Conservation (phyloP, 2,888 invertebrate genomes). For the Hartigia nigra region DNA sequence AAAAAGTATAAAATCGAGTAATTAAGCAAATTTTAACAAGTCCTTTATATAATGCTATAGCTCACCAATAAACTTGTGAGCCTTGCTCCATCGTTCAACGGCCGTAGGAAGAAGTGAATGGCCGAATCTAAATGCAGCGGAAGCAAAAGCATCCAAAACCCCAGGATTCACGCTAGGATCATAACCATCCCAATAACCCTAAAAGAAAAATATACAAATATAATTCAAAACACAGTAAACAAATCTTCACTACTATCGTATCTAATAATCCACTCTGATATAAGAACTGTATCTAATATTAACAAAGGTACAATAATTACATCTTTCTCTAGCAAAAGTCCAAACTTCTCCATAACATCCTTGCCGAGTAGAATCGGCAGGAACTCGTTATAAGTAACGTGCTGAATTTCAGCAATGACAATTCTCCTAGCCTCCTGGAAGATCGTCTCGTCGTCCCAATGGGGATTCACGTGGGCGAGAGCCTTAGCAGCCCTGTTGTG, state of each 20-base stretch:
- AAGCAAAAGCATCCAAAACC: slow-evolving; percentile 89
- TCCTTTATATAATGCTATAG: slow-evolving; percentile 7
- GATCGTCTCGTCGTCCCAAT: slow-evolving; percentile 93
- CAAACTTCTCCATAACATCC: slow-evolving; percentile 92
- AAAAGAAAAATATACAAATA: slow-evolving; percentile 41
- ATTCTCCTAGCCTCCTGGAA: slow-evolving; percentile 90
- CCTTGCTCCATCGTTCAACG: slow-evolving; percentile 94
- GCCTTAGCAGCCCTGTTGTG: slow-evolving; percentile 87
- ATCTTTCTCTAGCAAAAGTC: slow-evolving; percentile 84
- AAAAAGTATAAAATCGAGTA: not conserved
- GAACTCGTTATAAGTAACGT: slow-evolving; percentile 91
- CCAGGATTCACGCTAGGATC: slow-evolving; percentile 87
- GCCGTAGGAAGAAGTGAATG: slow-evolving; percentile 91
- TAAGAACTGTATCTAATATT: not conserved
- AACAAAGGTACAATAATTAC: slow-evolving; percentile 60
- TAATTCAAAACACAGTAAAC: not conserved
- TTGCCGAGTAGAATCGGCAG: slow-evolving; percentile 89
- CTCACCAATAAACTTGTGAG: slow-evolving; percentile 91
- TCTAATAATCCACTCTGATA: not conserved
- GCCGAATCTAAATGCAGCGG: slow-evolving; percentile 92
- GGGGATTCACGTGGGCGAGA: slow-evolving; percentile 84
- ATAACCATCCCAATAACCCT: slow-evolving; percentile 87
- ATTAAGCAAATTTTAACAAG: not conserved
- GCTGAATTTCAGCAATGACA: slow-evolving; percentile 87
- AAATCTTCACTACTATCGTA: not conserved